Base-by-base conservation (phyloP, 2,888 invertebrate species). In the Tetragonula carbonaria region DNA sequence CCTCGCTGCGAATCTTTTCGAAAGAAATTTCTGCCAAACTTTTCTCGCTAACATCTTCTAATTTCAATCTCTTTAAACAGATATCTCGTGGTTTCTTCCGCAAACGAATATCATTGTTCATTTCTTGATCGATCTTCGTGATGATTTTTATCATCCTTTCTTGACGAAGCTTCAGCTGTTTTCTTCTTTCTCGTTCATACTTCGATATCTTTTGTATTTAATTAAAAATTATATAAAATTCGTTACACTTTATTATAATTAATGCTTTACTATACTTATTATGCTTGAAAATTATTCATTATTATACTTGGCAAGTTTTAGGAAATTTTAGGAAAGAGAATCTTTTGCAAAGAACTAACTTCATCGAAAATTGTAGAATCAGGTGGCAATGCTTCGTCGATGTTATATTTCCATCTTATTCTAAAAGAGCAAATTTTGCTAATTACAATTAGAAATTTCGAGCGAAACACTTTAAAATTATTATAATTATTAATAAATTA, bases 61-160 rank as follows among this genome's bases (percentile, higher is more conserved):
- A 14, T 11, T 5, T 13, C 4, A 16, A 11, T 14, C 18, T 59
- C 57, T 23, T 73, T 0, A 38, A 11, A 0, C 38, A n/a, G 23
- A 11, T 14, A 5, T 67, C 2, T 18, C 14, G 21, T 18, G 62
- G 62, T 8, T 45, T 72, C 2, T 53, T 62, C 11, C 28, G 0
- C 3, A 63, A 23, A 33, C 70, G 71, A 75, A 80, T 55, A 3
- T 55, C 80, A 23, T 57, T 45, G 3, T 57, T 65, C 79, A 79
- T 85, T n/a, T 85, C 84, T 18, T 13, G 28, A 14, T n/a, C n/a
- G 33, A 85, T 79, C 33, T 73, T 85, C 11, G 62, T 4, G 11
- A 85, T 6, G 21, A 85, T 85, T 4, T 73, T 38, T 4, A 76
- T 23, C 73, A 73, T 74, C n/a, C 84, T 84, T 16, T 84, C 53